Evolutionary conservation across 2,113 vertebrate genomes (phyloP).

Genomic region (Corydoras sp.): DNA sequence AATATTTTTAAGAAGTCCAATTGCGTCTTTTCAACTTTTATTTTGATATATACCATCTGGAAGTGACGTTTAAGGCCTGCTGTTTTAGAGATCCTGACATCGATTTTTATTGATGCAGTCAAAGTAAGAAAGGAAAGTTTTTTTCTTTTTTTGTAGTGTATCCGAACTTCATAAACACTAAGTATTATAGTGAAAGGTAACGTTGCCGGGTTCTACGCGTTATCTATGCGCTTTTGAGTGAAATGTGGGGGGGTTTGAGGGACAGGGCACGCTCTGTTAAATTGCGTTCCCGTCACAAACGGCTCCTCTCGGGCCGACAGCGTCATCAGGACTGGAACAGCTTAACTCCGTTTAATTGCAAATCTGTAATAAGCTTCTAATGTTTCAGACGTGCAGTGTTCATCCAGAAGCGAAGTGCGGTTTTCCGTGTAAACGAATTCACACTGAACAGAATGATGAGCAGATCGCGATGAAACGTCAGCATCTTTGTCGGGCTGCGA

Average conservation of each 20-base stretch:
- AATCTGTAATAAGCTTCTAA: too few relatives aligned
- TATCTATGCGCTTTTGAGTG: background rate
- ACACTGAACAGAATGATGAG: too few relatives aligned
- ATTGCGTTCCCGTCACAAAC: slow-evolving; percentile 15
- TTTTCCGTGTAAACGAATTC: too few relatives aligned
- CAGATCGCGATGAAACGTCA: too few relatives aligned
- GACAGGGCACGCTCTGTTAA: background rate
- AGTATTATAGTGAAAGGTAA: background rate
- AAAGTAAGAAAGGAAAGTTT: background rate
- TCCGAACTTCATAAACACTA: background rate
- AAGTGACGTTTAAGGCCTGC: background rate
- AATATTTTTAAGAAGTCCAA: too few relatives aligned
- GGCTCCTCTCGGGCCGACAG: background rate
- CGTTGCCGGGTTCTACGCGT: background rate
- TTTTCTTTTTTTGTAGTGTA: background rate
- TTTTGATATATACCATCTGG: slow-evolving; percentile 1
- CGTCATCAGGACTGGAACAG: background rate
- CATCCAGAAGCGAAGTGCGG: too few relatives aligned
- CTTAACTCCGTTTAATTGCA: background rate
- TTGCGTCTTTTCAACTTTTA: slow-evolving; percentile 2
- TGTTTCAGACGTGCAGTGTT: too few relatives aligned
- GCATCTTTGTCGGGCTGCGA: too few relatives aligned
- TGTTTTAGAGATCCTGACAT: slow-evolving; percentile 13
- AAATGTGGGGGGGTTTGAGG: background rate
- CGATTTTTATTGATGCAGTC: slow-evolving; percentile 20